Conservation (phyloP, 2,888 invertebrate genomes). For the Leptinotarsa peninsularis region DNA sequence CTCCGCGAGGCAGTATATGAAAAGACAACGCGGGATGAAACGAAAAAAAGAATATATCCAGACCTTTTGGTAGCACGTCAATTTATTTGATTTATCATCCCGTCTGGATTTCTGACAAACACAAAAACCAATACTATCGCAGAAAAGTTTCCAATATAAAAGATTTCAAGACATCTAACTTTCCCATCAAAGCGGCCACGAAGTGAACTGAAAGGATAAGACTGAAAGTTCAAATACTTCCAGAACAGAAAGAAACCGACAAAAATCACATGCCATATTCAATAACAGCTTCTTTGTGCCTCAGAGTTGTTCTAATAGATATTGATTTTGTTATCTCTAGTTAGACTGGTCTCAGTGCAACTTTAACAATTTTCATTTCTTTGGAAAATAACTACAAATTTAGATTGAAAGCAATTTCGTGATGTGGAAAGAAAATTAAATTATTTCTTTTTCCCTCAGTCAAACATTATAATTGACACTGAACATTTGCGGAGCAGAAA, state of each 20-base stretch:
- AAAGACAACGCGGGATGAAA: constrained; percentile 13
- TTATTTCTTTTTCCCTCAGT: neutral
- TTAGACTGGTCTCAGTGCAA: neutral
- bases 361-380: neutral
- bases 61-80: constrained; percentile 23
- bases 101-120: constrained; percentile 21
- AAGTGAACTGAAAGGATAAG: constrained; percentile 24
- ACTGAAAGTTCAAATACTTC: constrained; percentile 25
- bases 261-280: constrained; percentile 30
- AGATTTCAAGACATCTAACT: constrained; percentile 27
- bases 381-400: neutral
- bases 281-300: constrained; percentile 29
- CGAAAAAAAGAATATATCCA: constrained; percentile 20
- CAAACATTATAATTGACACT: no score
- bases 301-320: constrained; percentile 13
- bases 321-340: constrained; percentile 10
- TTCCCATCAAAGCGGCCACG: constrained; percentile 23
- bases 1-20: neutral
- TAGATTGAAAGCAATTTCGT: neutral
- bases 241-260: constrained; percentile 20
- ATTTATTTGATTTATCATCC: constrained; percentile 33
- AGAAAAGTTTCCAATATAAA: constrained; percentile 28
- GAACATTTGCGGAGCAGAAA: no score
- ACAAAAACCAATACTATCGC: constrained; percentile 27
- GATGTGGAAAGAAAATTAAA: neutral